These are phyloP conservation scores for Lochmaea capreae DNA, from an alignment of 2,888 invertebrate species.

Conservation along the genomic window DNA sequence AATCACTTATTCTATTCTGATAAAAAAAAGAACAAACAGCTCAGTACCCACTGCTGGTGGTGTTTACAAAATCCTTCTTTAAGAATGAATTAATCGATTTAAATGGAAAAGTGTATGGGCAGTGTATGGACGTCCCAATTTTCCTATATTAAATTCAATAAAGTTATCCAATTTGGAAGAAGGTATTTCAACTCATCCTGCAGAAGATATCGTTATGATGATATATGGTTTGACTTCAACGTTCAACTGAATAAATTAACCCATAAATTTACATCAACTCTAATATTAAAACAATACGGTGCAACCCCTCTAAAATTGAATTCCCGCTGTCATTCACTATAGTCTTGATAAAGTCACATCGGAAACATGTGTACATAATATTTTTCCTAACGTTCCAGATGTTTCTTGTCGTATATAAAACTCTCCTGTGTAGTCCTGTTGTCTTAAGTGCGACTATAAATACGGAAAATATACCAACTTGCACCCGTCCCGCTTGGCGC, in stretches of 20 bases:
- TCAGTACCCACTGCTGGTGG: too few relatives aligned
- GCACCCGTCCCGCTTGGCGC: slow-evolving; percentile 12
- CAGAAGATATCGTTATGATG: not conserved
- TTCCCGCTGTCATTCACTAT: slow-evolving; percentile 32
- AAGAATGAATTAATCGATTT: too few relatives aligned
- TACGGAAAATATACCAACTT: slow-evolving; percentile 50
- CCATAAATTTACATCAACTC: slow-evolving; percentile 25
- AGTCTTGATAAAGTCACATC: slow-evolving; percentile 41
- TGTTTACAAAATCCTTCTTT: too few relatives aligned
- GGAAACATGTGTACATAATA: slow-evolving; percentile 47
- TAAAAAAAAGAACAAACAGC: too few relatives aligned
- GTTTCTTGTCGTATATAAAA: slow-evolving; percentile 55
- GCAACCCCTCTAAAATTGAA: slow-evolving; percentile 21
- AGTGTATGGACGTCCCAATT: too few relatives aligned
- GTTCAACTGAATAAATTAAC: not conserved
- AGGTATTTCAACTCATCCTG: too few relatives aligned
- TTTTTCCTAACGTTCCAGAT: slow-evolving; percentile 58
- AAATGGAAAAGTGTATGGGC: too few relatives aligned
- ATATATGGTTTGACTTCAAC: not conserved
- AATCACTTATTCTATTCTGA: too few relatives aligned
- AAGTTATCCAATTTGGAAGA: too few relatives aligned
- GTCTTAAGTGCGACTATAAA: slow-evolving; percentile 59
- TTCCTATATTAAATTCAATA: too few relatives aligned
- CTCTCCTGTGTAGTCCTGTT: slow-evolving; percentile 50
- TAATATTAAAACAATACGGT: slow-evolving; percentile 14